These are phyloP conservation scores for Lepisosteus osseus DNA, from an alignment of 2,113 vertebrate species.

Conservation along the genomic window DNA sequence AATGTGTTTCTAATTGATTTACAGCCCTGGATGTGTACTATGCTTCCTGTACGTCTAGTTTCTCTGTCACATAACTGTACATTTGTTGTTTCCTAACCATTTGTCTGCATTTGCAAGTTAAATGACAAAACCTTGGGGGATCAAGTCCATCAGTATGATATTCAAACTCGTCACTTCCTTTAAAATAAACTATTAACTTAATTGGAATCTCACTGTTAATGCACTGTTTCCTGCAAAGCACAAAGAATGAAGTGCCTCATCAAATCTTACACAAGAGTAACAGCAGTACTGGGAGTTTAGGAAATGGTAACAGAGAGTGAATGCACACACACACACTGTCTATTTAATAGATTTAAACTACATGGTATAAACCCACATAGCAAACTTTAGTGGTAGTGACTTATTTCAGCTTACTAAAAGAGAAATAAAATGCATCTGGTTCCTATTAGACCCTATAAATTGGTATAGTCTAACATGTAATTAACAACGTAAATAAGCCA, in stretches of 20 bases:
- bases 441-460: slow-evolving; percentile 11
- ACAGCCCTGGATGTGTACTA: no score
- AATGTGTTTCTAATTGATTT: no score
- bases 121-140: neutral
- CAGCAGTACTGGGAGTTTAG: slow-evolving; percentile 11
- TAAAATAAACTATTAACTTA: neutral
- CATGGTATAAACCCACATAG: slow-evolving; percentile 3
- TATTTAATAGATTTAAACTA: neutral
- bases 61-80: no score
- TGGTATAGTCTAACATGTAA: neutral
- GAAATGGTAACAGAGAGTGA: neutral
- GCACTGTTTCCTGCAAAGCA: slow-evolving; percentile 8
- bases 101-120: neutral
- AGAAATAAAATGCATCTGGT: slow-evolving; percentile 10
- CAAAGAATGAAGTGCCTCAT: slow-evolving; percentile 19
- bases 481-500: slow-evolving; percentile 1
- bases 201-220: neutral
- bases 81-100: no score
- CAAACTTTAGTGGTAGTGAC: neutral
- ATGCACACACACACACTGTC: neutral
- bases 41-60: no score
- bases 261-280: slow-evolving; percentile 16
- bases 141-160: no score
- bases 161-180: neutral
- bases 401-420: slow-evolving; percentile 1